Evolutionary conservation across 2,888 invertebrate species (phyloP).

Genomic region (Tipula unca): DNA sequence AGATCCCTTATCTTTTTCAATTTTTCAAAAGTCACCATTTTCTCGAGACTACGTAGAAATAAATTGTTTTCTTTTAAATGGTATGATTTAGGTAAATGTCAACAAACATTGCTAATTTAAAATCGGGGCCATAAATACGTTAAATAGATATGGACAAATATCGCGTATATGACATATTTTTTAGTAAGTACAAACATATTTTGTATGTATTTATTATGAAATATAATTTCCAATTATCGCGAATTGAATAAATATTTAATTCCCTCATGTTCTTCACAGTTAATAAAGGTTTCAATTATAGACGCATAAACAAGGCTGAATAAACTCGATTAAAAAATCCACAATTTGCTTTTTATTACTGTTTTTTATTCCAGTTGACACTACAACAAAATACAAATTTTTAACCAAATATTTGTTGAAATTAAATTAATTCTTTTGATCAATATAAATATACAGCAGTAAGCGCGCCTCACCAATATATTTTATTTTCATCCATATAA

Average conservation of each 20-base stretch:
- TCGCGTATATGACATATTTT: background rate
- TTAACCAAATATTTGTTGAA: conserved; percentile 2
- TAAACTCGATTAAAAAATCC: background rate
- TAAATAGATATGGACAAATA: too few relatives aligned
- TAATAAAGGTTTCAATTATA: background rate
- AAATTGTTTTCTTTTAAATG: background rate
- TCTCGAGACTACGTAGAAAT: background rate
- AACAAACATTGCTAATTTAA: background rate
- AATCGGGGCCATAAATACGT: background rate
- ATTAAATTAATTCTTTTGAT: conserved; percentile 8
- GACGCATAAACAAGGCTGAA: conserved; percentile 3
- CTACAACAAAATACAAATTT: background rate
- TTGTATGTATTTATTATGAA: background rate
- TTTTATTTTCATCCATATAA: background rate
- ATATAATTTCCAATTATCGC: background rate
- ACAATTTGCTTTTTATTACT: background rate
- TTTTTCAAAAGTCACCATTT: background rate
- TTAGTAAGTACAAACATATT: background rate
- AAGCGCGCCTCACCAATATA: background rate
- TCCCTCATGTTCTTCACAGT: conserved; percentile 14
- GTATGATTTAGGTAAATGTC: background rate
- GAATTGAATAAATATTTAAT: background rate
- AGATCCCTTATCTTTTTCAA: background rate
- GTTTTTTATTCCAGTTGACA: background rate
- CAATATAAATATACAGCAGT: background rate